phyloP scores from a whole-genome alignment of 35 echinoderm and acorn worm species.

The Heliocidaris erythrogramma region DNA sequence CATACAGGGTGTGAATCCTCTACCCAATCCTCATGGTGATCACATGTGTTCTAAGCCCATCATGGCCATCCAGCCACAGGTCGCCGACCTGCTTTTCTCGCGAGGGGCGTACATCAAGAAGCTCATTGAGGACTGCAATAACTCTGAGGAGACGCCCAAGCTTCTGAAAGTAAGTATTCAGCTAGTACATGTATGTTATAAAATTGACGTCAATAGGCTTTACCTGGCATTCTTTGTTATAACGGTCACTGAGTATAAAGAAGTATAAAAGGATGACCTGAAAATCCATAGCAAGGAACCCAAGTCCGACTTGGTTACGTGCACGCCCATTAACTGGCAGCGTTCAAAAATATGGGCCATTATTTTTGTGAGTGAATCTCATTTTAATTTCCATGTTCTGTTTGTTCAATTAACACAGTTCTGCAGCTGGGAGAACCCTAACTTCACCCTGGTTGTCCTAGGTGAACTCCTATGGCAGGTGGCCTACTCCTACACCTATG shows the following conservation, averaged over 20 bases:
- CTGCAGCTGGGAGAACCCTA: constrained; percentile 98
- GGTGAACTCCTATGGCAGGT: constrained; percentile 98
- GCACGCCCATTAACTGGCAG: too few relatives aligned
- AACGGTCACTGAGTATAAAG: too few relatives aligned
- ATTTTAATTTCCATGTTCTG: background rate
- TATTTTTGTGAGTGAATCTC: background rate
- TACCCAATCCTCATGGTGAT: constrained; percentile 89
- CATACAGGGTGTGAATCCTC: constrained; percentile 54
- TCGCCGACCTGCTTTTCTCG: constrained; percentile 88
- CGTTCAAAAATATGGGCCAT: too few relatives aligned
- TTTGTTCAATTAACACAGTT: constrained; percentile 65
- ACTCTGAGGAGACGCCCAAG: constrained; percentile 93
- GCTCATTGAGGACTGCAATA: constrained; percentile 99
- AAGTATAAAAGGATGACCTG: too few relatives aligned
- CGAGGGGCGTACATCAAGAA: constrained; percentile 99
- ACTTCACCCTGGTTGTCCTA: constrained; percentile 88
- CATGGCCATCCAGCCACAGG: constrained; percentile 89
- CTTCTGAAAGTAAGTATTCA: constrained; percentile 80
- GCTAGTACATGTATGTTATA: too few relatives aligned
- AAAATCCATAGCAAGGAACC: background rate
- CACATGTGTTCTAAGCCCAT: constrained; percentile 67
- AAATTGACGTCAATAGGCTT: too few relatives aligned
- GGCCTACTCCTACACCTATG: constrained; percentile 98
- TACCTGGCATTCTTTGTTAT: too few relatives aligned
- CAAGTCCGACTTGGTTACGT: background rate